Evolutionary conservation across 2,113 vertebrate species (phyloP).

Genomic region (Dissostichus mawsoni): DNA sequence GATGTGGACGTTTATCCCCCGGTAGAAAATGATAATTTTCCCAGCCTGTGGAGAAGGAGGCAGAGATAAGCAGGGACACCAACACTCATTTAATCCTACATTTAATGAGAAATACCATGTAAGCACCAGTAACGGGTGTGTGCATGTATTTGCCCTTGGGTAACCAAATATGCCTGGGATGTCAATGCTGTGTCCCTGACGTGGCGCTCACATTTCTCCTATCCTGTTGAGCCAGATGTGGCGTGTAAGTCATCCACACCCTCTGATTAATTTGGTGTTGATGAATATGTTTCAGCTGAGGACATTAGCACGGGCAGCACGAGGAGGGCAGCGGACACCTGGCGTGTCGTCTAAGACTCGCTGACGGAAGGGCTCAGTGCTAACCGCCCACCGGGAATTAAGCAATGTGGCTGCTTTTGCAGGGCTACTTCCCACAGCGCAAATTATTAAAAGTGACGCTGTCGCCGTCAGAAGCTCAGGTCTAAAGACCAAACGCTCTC

Average conservation of each 20-base stretch:
- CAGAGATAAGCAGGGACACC: conserved; percentile 29
- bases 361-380: conserved; percentile 81
- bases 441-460: conserved; percentile 64
- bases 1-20: conserved; percentile 75
- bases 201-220: conserved; percentile 73
- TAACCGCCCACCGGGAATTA: conserved; percentile 77
- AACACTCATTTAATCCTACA: conserved; percentile 35
- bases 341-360: conserved; percentile 76
- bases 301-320: conserved; percentile 74
- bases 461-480: conserved; percentile 51
- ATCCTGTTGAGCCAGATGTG: conserved; percentile 73
- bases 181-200: conserved; percentile 73
- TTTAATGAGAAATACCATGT: conserved; percentile 55
- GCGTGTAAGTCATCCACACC: conserved; percentile 64
- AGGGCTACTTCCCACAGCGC: conserved; percentile 76
- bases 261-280: conserved; percentile 87
- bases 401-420: conserved; percentile 78
- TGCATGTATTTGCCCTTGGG: conserved; percentile 50
- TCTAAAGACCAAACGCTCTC: conserved; percentile 45
- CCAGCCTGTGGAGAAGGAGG: conserved; percentile 77
- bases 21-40: conserved; percentile 85
- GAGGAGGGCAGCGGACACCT: conserved; percentile 81
- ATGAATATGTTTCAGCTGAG: conserved; percentile 84
- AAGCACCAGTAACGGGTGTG: conserved; percentile 31
- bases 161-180: conserved; percentile 79